Evolutionary conservation across 2,113 vertebrate species (phyloP).

Genomic region (Naja naja): DNA sequence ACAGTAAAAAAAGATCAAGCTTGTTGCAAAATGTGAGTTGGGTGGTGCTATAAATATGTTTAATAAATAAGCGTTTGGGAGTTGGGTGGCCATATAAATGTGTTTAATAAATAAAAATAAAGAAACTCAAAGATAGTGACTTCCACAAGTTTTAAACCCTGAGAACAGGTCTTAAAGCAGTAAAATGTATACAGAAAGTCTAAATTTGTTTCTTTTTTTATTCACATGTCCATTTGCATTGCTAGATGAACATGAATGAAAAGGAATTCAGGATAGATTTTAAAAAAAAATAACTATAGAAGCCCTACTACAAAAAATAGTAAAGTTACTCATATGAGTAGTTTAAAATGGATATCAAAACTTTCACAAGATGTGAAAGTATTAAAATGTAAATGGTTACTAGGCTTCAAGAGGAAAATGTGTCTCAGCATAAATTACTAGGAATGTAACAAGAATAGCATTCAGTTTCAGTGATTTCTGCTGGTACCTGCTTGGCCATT

Average conservation of each 20-base stretch:
- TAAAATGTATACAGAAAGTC: background rate
- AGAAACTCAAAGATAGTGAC: constrained; percentile 4
- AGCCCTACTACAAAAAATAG: background rate
- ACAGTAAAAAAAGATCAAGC: constrained; percentile 23
- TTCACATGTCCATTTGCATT: background rate
- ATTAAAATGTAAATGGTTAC: background rate
- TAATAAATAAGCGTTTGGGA: background rate
- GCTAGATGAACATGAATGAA: background rate
- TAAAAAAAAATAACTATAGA: background rate
- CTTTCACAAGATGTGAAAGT: background rate
- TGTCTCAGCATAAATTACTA: background rate
- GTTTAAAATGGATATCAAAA: background rate
- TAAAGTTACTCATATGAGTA: background rate
- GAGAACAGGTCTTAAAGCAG: background rate
- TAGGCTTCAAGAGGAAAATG: background rate
- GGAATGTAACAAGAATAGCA: background rate
- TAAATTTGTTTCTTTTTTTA: background rate
- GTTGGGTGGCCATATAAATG: background rate
- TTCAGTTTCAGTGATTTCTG: background rate
- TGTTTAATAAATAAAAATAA: background rate
- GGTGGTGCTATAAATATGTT: background rate
- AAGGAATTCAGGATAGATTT: background rate
- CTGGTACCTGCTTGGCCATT: background rate
- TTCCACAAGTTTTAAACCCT: background rate
- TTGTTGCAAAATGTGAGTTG: constrained; percentile 13